These are phyloP conservation scores for Brachyptera putata DNA, from an alignment of 2,888 invertebrate species.

Conservation along the genomic window DNA sequence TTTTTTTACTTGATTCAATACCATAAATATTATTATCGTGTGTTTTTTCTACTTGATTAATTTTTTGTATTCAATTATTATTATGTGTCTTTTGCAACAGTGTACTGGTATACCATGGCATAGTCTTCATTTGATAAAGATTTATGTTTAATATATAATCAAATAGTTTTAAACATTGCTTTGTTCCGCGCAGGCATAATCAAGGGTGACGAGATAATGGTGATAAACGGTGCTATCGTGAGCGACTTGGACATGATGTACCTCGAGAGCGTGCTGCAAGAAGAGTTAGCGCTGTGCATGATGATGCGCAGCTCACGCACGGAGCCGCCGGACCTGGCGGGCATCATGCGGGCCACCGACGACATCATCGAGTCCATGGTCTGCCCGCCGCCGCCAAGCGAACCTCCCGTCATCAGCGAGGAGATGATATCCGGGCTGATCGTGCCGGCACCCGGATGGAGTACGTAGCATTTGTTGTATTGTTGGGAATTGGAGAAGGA, in stretches of 20 bases:
- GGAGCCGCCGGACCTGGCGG: constrained; percentile 51
- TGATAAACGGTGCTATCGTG: constrained; percentile 96
- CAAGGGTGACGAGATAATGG: constrained; percentile 97
- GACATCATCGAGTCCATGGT: constrained; percentile 93
- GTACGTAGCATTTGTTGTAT: constrained; percentile 56
- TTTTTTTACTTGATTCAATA: too few relatives aligned
- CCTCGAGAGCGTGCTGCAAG: constrained; percentile 92
- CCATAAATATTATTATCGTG: too few relatives aligned
- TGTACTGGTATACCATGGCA: too few relatives aligned
- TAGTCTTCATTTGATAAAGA: too few relatives aligned
- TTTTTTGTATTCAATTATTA: too few relatives aligned
- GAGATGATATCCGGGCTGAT: constrained; percentile 95
- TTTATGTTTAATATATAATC: too few relatives aligned
- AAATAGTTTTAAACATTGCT: too few relatives aligned
- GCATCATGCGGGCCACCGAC: constrained; percentile 72
- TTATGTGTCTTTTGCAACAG: too few relatives aligned
- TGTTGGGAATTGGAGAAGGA: too few relatives aligned
- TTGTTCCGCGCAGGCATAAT: constrained; percentile 69
- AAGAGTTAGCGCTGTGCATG: constrained; percentile 90
- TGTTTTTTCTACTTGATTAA: too few relatives aligned
- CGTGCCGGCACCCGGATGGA: constrained; percentile 94
- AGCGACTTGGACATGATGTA: constrained; percentile 99
- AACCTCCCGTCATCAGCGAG: constrained; percentile 89
- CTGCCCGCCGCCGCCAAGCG: constrained; percentile 93
- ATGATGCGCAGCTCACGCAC: constrained; percentile 81